Percentiles rank a stretch among this genome's conserved stretches.
Evolutionary conservation across 2,113 vertebrate species (phyloP).

Genomic region (Alouatta palliata): DNA sequence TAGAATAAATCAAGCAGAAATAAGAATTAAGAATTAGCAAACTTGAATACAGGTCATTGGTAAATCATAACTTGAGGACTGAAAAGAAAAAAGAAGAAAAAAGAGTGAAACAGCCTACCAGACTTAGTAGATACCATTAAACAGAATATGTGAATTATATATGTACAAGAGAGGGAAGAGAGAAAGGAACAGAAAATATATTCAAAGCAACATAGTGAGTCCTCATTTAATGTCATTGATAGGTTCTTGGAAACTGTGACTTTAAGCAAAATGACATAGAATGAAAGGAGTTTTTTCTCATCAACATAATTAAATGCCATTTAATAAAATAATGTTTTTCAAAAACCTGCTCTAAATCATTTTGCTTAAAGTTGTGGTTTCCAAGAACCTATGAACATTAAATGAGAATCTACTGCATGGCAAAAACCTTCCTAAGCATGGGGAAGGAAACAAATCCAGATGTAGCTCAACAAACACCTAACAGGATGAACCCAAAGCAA

Average conservation of each 20-base stretch:
- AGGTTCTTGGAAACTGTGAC: not conserved
- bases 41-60: not conserved
- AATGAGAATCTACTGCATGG: not conserved
- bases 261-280: not conserved
- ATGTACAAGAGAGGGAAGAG: not conserved
- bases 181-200: not conserved
- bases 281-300: not conserved
- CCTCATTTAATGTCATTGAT: not conserved
- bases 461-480: not conserved
- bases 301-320: not conserved
- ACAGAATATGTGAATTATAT: not conserved
- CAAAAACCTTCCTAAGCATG: not conserved
- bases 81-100: not conserved
- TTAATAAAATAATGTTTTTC: not conserved
- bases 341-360: not conserved
- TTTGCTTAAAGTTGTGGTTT: not conserved
- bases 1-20: not conserved
- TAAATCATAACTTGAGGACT: not conserved
- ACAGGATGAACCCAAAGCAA: not conserved
- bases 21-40: not conserved
- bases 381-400: not conserved
- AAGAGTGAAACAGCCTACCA: not conserved
- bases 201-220: not conserved
- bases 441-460: not conserved
- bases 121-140: not conserved